Evolutionary conservation across 2,888 invertebrate genomes (phyloP).

Genomic region (Gibbula magus): DNA sequence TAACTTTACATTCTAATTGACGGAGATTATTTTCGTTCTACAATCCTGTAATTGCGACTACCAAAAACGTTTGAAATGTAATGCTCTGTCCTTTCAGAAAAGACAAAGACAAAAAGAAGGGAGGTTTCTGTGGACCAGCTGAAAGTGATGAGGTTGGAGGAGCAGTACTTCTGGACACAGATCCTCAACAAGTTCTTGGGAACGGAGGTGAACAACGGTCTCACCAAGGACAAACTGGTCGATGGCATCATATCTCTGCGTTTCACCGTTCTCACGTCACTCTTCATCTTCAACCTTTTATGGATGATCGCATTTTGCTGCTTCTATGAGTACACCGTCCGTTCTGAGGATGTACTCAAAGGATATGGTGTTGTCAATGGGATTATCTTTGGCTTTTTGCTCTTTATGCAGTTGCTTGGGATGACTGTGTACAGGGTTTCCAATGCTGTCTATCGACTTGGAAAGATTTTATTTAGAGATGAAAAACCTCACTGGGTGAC

Average conservation of each 20-base stretch:
- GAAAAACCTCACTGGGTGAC: too few relatives aligned
- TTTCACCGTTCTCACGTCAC: conserved; percentile 37
- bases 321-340: conserved; percentile 44
- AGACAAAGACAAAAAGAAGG: not conserved
- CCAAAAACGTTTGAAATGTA: too few relatives aligned
- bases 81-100: conserved; percentile 1
- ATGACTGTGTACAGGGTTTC: too few relatives aligned
- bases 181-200: conserved; percentile 41
- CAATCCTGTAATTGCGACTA: too few relatives aligned
- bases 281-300: conserved; percentile 42
- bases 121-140: conserved; percentile 21
- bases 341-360: too few relatives aligned
- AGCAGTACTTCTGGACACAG: conserved; percentile 46
- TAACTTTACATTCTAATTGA: too few relatives aligned
- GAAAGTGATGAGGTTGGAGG: conserved; percentile 32
- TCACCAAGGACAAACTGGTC: conserved; percentile 36
- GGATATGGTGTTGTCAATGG: too few relatives aligned
- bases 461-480: too few relatives aligned
- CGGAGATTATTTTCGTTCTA: too few relatives aligned
- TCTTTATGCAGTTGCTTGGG: too few relatives aligned
- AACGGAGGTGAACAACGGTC: conserved; percentile 38
- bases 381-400: too few relatives aligned
- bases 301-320: conserved; percentile 44
- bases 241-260: conserved; percentile 40
- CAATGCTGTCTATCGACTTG: too few relatives aligned